phyloP scores from a whole-genome alignment of 2,888 invertebrate genomes.

The Resseliella maxima region DNA sequence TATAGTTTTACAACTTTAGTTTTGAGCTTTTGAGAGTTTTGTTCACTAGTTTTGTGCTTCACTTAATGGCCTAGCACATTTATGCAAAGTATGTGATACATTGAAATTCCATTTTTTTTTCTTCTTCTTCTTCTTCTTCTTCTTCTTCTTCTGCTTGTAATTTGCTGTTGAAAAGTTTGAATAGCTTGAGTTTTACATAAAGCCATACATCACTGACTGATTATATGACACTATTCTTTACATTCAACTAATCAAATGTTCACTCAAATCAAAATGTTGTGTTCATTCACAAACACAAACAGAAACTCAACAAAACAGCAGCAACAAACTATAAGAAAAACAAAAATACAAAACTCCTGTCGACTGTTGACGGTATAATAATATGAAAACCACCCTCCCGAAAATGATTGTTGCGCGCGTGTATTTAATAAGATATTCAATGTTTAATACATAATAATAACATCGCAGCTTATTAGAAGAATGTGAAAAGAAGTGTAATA shows the following conservation, averaged over 20 bases:
- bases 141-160: too few relatives aligned
- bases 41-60: too few relatives aligned
- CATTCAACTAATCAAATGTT: background rate
- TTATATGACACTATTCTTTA: background rate
- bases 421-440: slow-evolving; percentile 11
- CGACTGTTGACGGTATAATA: too few relatives aligned
- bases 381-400: too few relatives aligned
- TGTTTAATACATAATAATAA: slow-evolving; percentile 26
- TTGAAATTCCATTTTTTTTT: background rate
- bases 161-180: background rate
- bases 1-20: too few relatives aligned
- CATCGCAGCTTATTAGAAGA: background rate
- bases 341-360: too few relatives aligned
- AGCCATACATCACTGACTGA: background rate
- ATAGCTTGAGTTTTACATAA: background rate
- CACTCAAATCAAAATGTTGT: background rate
- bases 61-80: too few relatives aligned
- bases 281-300: background rate
- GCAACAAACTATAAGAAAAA: background rate
- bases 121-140: too few relatives aligned
- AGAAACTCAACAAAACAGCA: too few relatives aligned
- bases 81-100: background rate
- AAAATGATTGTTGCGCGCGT: background rate
- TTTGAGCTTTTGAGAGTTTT: too few relatives aligned
- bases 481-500: too few relatives aligned